These are phyloP conservation scores for Bombus waltoni DNA, from an alignment of 1,140 invertebrate species.

Conservation along the genomic window DNA sequence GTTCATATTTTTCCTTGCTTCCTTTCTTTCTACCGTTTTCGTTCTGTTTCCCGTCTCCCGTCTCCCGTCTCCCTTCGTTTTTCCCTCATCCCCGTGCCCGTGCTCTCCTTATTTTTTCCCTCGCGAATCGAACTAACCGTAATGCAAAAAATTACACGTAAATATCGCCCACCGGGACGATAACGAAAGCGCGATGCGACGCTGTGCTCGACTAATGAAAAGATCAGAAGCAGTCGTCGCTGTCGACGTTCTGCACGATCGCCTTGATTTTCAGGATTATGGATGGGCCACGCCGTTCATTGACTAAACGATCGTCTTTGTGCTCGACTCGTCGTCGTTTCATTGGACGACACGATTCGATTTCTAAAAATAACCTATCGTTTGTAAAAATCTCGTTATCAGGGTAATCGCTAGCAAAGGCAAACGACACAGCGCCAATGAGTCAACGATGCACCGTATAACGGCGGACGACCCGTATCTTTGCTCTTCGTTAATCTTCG, in stretches of 20 bases:
- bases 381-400: not conserved
- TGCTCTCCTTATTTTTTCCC: not conserved
- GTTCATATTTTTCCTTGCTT: slow-evolving; percentile 32
- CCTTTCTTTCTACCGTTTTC: not conserved
- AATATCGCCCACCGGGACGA: not conserved
- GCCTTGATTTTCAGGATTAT: slow-evolving; percentile 27
- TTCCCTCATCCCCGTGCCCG: not conserved
- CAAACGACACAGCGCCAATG: not conserved
- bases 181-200: slow-evolving; percentile 8
- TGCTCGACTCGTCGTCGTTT: not conserved
- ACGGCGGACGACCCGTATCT: too few species aligned
- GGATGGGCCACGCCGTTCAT: not conserved
- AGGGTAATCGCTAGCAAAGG: not conserved
- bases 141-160: slow-evolving; percentile 22
- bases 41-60: not conserved
- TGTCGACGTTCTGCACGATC: slow-evolving; percentile 39
- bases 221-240: slow-evolving; percentile 13
- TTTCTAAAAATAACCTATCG: not conserved
- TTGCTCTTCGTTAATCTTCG: too few species aligned
- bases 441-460: not conserved
- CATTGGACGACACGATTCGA: not conserved
- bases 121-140: slow-evolving; percentile 20
- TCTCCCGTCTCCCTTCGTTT: not conserved
- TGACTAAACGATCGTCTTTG: not conserved
- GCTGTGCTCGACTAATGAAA: slow-evolving; percentile 5